These are phyloP conservation scores for Achlya flavicornis DNA, from an alignment of 2,888 invertebrate genomes.

Conservation along the genomic window DNA sequence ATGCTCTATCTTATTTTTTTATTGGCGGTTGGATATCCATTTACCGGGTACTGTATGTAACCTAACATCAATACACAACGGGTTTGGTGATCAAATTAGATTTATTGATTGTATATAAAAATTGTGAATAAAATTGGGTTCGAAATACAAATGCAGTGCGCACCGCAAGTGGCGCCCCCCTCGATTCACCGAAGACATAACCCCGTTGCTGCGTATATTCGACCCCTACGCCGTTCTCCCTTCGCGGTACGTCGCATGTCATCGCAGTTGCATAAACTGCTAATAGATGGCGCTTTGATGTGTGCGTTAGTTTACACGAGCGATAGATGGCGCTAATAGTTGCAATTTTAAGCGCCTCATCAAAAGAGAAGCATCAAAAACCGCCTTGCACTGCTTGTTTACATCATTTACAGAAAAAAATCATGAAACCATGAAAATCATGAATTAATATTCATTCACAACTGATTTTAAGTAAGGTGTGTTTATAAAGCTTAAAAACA, in stretches of 20 bases:
- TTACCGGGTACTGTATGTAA: conserved; percentile 22
- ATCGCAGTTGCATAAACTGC: conserved; percentile 49
- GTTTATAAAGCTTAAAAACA: neutral
- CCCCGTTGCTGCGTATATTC: conserved; percentile 90
- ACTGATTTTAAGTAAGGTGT: conserved; percentile 14
- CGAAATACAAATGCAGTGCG: conserved; percentile 81
- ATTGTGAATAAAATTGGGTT: conserved; percentile 61
- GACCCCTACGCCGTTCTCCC: conserved; percentile 87
- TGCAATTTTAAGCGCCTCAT: conserved; percentile 16
- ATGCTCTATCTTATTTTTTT: neutral
- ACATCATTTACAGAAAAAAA: conserved; percentile 20
- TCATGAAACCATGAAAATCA: conserved; percentile 20
- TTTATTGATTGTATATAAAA: conserved; percentile 39
- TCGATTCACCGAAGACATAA: conserved; percentile 90
- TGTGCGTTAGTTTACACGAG: conserved; percentile 60
- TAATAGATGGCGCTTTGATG: conserved; percentile 74
- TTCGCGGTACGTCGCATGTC: conserved; percentile 79
- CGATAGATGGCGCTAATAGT: conserved; percentile 66
- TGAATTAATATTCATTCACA: conserved; percentile 28
- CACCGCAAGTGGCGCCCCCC: conserved; percentile 94
- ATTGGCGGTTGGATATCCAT: neutral
- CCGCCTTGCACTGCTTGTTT: conserved; percentile 49
- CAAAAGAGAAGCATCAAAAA: conserved; percentile 9
- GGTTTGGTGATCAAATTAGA: conserved; percentile 36
- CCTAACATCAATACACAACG: conserved; percentile 18